Base-by-base conservation (phyloP, 2,113 vertebrate genomes). In the Nycticorax nycticorax region DNA sequence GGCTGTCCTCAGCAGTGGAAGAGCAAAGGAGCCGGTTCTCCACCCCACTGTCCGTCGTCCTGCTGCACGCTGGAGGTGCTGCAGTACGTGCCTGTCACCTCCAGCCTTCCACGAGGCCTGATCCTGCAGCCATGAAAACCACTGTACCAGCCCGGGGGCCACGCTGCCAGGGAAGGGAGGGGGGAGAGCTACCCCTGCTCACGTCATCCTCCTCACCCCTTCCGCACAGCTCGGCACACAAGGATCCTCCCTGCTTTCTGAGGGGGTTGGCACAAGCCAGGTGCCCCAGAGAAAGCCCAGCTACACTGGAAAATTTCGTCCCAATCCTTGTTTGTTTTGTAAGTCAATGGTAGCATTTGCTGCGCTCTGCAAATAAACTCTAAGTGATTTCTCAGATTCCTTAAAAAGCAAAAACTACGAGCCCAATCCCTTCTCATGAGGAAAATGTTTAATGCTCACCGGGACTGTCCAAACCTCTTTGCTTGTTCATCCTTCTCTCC, bases 81-180 rank as follows among this genome's bases (percentile, higher is more conserved):
- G 4, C 3, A 22, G 19, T 3, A 59, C 6, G 5, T 4, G 41
- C 10, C 33, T 62, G n/a, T 27, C 39, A 41, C 43, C 45, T 82
- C 30, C 66, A 73, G 89, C 57, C 30, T 32, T 68, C n/a, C 23
- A 7, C 1, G 2, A 18, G 28, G 28, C 23, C 35, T 12, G 39
- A 37, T 30, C 50, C 21, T 26, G 28, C 47, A 73, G 59, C 88
- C 55, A 21, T 1, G 6, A 62, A 32, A 47, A 14, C 8, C 69
- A 26, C 23, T 0, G 1, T 8, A 22, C 9, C 32, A 6, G 8
- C 6, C 76, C 4, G 12, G 15, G 26, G 18, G 41, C 3, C 2
- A 35, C 3, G 45, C 24, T 69, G 68, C 26, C 37, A 30, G 28
- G 1, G 14, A 55, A 63, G n/a, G 0, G 3, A 37, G 18, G 35